Base-by-base conservation (phyloP, 2,888 invertebrate species). In the Xanthia togata region DNA sequence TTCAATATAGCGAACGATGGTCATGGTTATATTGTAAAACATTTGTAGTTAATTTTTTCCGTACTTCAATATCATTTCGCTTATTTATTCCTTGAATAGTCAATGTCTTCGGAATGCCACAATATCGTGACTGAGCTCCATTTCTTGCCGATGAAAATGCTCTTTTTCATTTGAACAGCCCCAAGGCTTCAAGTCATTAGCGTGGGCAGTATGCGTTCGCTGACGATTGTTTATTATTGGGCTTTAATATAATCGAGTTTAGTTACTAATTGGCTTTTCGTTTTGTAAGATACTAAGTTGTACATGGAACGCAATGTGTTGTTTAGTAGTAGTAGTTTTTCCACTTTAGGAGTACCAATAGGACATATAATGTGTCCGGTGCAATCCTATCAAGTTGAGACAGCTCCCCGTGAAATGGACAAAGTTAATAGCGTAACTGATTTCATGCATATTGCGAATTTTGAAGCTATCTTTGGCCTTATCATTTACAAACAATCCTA, bases 181-280 rank as follows among this genome's bases (percentile, higher is more conserved):
- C 74, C 26, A 23, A 26, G 50, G 53, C 50, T 69, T 73, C 68
- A 20, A 55, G 57, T 73, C 73, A 73, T 80, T 78, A 75, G 47
- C 67, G 74, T 79, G 55, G 59, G 59, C 57, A 79, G 64, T 73
- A 73, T 81, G 64, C 75, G 76, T 76, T 73, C 23, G 63, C 47
- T 67, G 57, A 73, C 76, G 14, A 76, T 72, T 65, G 63, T 84
- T 86, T 83, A 71, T 86, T 76, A 76, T 83, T 70, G 59, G n/a
- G 69, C 17, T 78, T 81, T 84, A 81, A 73, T 78, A 63, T 73
- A 74, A 71, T 71, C 35, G 70, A 83, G 47, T 74, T 64, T 63
- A 26, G 59, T 63, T 70, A 17, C 14, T 76, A 71, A 85, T 77
- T 85, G 77, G 76, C 71, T 17, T 70, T 83, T 77, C 57, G 69